Conservation (phyloP, 2,888 invertebrate species). For the Microctonus hyperodae region DNA sequence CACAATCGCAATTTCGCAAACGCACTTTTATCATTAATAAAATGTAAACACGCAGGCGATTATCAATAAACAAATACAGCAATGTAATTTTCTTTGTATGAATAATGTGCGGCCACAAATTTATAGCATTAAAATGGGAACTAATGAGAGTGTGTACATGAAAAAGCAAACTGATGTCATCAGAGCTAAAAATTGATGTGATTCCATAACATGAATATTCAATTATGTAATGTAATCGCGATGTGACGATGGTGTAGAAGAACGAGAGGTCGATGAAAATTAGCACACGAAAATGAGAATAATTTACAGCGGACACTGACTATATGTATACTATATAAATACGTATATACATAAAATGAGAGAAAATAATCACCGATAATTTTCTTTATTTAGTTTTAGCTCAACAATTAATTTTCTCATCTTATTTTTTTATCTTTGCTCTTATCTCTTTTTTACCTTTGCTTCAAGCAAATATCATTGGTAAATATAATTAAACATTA, state of each 20-base stretch:
- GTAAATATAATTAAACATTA: no score
- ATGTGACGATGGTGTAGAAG: slow-evolving; percentile 27
- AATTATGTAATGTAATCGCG: slow-evolving; percentile 52
- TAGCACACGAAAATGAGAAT: slow-evolving; percentile 30
- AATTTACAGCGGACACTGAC: slow-evolving; percentile 10
- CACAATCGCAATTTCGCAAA: no score
- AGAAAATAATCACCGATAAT: no score
- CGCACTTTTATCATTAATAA: no score
- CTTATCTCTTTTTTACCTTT: slow-evolving; percentile 36
- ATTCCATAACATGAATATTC: slow-evolving; percentile 54
- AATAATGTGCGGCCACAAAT: background rate
- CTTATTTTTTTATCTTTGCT: no score
- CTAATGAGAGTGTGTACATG: background rate
- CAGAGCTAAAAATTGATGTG: slow-evolving; percentile 51
- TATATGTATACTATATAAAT: background rate
- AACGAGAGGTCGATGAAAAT: slow-evolving; percentile 20
- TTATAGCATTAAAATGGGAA: background rate
- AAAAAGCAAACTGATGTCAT: slow-evolving; percentile 14
- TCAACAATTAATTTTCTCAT: no score
- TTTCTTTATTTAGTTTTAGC: no score
- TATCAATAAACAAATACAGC: background rate
- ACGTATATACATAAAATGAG: slow-evolving; percentile 24
- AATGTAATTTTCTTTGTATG: background rate
- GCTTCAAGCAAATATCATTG: no score
- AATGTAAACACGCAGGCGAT: no score